Percentiles rank a stretch among this genome's conserved stretches.
Evolutionary conservation across 2,113 vertebrate genomes (phyloP).

Genomic region (Zosterops hypoxanthus): DNA sequence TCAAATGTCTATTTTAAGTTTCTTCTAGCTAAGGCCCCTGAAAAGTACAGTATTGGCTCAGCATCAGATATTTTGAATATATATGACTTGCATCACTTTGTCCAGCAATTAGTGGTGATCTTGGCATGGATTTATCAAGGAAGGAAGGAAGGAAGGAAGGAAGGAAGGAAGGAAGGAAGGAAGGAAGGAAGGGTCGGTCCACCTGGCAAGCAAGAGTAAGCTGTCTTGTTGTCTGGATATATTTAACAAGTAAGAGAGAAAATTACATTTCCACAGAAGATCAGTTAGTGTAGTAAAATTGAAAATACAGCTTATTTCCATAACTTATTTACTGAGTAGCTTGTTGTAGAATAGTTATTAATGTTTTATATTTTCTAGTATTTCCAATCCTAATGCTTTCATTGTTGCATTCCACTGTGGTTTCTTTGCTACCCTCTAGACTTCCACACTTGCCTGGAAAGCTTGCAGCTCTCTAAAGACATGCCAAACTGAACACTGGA

Average conservation of each 20-base stretch:
- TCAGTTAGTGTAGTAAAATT: background rate
- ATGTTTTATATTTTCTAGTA: background rate
- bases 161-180: background rate
- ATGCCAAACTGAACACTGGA: background rate
- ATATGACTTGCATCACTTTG: background rate
- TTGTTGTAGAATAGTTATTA: background rate
- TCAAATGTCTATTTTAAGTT: background rate
- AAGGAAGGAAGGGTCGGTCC: background rate
- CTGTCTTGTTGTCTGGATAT: background rate
- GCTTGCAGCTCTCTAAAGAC: background rate
- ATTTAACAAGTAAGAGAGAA: background rate
- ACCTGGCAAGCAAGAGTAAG: background rate
- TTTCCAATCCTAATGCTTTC: background rate
- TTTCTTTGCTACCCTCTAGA: background rate
- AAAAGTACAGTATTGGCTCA: background rate
- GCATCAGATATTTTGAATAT: background rate
- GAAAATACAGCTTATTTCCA: background rate
- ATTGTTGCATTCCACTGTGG: background rate
- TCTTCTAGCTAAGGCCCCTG: background rate
- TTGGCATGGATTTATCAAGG: background rate
- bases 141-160: background rate
- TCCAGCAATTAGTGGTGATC: background rate
- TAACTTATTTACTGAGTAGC: background rate
- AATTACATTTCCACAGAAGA: background rate
- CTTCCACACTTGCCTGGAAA: background rate